Conservation (phyloP, 2,113 vertebrate genomes). For the Syngnathus scovelli region DNA sequence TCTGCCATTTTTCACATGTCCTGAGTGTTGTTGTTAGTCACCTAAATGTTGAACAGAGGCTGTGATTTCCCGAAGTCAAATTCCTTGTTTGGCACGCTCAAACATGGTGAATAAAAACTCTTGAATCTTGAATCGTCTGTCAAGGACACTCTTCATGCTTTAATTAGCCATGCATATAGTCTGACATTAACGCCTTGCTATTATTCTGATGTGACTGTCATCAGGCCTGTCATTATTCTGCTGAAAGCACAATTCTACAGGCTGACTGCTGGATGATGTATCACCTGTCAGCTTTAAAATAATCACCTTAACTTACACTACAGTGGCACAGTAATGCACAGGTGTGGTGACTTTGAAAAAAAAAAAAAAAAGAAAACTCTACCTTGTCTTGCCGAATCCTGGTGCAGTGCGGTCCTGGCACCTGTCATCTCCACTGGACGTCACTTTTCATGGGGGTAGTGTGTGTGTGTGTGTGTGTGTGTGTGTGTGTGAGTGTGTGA, state of each 20-base stretch:
- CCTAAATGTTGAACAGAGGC: no score
- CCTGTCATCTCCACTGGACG: conserved; percentile 63
- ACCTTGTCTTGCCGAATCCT: conserved; percentile 42
- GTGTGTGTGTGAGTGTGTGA: conserved; percentile 3
- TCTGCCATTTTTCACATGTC: no score
- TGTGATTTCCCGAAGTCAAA: no score
- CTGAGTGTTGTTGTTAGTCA: no score
- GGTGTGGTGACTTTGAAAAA: conserved; percentile 57
- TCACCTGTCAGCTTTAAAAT: conserved; percentile 63
- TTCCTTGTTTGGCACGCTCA: no score
- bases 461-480: background rate
- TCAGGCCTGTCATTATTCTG: conserved; percentile 62
- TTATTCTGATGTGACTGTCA: conserved; percentile 64
- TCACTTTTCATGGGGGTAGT: conserved; percentile 63
- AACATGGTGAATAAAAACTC: no score
- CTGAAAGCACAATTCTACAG: conserved; percentile 53
- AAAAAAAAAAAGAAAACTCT: conserved; percentile 40
- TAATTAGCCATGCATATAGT: conserved; percentile 36
- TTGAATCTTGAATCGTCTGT: no score
- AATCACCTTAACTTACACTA: conserved; percentile 46
- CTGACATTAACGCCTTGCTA: conserved; percentile 52
- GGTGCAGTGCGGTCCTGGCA: conserved; percentile 54
- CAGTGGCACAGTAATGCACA: conserved; percentile 49
- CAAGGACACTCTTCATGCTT: conserved; percentile 18
- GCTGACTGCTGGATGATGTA: conserved; percentile 66